Percentiles rank a stretch among this genome's conserved stretches.
phyloP scores from a whole-genome alignment of 2,888 invertebrate species.

The Blastobasis lacticolella region DNA sequence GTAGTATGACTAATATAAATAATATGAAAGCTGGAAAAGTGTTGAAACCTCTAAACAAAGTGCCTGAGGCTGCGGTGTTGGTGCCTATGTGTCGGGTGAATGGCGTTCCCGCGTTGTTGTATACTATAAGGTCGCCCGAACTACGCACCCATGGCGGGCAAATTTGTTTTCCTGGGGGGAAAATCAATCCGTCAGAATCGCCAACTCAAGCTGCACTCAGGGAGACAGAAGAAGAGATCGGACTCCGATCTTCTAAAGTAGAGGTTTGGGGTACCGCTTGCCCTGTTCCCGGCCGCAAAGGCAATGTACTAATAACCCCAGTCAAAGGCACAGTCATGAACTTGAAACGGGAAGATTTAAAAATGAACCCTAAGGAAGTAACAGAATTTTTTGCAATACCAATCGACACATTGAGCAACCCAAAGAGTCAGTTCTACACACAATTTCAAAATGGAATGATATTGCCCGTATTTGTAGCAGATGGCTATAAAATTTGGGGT shows the following conservation, averaged over 20 bases:
- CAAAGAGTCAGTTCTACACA: conserved; percentile 76
- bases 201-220: conserved; percentile 83
- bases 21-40: conserved; percentile 49
- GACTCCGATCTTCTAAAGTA: conserved; percentile 74
- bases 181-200: conserved; percentile 75
- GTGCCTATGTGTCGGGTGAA: conserved; percentile 84
- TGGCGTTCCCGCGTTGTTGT: conserved; percentile 83
- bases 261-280: conserved; percentile 81
- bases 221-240: conserved; percentile 90
- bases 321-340: conserved; percentile 80
- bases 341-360: conserved; percentile 65
- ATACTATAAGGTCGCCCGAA: conserved; percentile 83
- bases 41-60: conserved; percentile 36
- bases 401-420: conserved; percentile 77
- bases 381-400: conserved; percentile 82
- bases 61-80: conserved; percentile 82
- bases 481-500: conserved; percentile 82
- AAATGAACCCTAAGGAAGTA: conserved; percentile 81
- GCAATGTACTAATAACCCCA: conserved; percentile 78
- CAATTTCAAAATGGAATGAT: conserved; percentile 78
- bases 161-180: conserved; percentile 90
- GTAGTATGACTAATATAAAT: conserved; percentile 73
- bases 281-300: conserved; percentile 54
- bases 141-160: conserved; percentile 84
- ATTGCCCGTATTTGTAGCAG: conserved; percentile 78